Percentiles rank a stretch among this genome's conserved stretches.
These are phyloP conservation scores for Rhinoptilus africanus DNA, from an alignment of 2,113 vertebrate species.

Conservation along the genomic window DNA sequence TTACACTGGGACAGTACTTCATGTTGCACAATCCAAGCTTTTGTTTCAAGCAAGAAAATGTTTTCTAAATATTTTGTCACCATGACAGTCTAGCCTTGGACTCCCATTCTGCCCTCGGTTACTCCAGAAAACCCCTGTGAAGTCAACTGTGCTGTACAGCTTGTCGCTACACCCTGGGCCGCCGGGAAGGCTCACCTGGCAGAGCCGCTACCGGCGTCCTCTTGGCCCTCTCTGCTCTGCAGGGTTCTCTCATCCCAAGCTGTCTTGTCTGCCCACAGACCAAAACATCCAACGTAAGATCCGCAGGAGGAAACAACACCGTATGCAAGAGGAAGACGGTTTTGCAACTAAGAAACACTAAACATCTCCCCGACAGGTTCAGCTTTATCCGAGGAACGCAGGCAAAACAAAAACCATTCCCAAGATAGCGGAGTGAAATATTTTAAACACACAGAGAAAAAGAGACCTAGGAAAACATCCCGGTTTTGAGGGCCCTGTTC, in stretches of 20 bases:
- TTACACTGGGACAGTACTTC: slow-evolving; percentile 15
- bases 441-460: neutral
- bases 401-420: neutral
- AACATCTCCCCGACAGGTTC: neutral
- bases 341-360: neutral
- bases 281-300: neutral
- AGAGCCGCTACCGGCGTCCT: fast-evolving
- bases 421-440: neutral
- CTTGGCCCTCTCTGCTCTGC: neutral
- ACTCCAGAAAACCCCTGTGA: slow-evolving; percentile 9
- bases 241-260: neutral
- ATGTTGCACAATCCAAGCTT: slow-evolving; percentile 57
- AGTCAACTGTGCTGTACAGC: neutral
- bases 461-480: neutral
- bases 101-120: slow-evolving; percentile 17
- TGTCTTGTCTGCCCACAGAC: neutral
- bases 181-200: neutral
- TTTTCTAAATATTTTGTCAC: slow-evolving; percentile 70
- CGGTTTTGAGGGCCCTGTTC: neutral
- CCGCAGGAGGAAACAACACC: neutral
- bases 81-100: slow-evolving; percentile 57
- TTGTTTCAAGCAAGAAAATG: slow-evolving; percentile 61
- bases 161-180: fast-evolving
- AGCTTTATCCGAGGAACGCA: neutral
- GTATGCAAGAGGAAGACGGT: neutral